These are phyloP conservation scores for Thecocarcelia acutangulata DNA, from an alignment of 2,888 invertebrate genomes.

Conservation along the genomic window DNA sequence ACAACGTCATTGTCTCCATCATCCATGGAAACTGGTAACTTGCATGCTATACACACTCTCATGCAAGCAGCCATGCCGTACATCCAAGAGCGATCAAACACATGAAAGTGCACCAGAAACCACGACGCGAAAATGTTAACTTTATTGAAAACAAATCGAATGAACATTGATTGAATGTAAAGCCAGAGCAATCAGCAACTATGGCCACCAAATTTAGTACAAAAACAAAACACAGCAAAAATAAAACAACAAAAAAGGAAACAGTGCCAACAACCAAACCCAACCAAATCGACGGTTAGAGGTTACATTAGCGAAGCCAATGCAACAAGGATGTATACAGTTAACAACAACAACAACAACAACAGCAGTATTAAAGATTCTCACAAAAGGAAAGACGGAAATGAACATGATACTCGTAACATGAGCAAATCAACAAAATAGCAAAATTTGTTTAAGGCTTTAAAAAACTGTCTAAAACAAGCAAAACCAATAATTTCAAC, in stretches of 20 bases:
- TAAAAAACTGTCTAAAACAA: slow-evolving; percentile 16
- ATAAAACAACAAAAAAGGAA: background rate
- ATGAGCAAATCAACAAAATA: slow-evolving; percentile 36
- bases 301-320: slow-evolving; percentile 58
- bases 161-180: slow-evolving; percentile 70
- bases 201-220: slow-evolving; percentile 55
- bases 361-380: slow-evolving; percentile 2
- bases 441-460: slow-evolving; percentile 48
- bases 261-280: slow-evolving; percentile 53
- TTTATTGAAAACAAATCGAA: slow-evolving; percentile 70
- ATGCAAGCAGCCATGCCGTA: slow-evolving; percentile 1
- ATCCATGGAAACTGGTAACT: slow-evolving; percentile 28
- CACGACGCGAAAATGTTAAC: slow-evolving; percentile 65
- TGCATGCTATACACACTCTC: background rate
- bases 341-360: slow-evolving; percentile 14
- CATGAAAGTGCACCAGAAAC: slow-evolving; percentile 50
- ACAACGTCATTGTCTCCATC: slow-evolving; percentile 38
- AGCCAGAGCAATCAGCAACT: slow-evolving; percentile 68
- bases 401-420: slow-evolving; percentile 33
- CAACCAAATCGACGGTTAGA: slow-evolving; percentile 58
- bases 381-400: slow-evolving; percentile 24
- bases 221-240: slow-evolving; percentile 38
- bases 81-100: background rate
- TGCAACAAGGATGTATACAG: slow-evolving; percentile 15
- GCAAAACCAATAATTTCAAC: slow-evolving; percentile 29